Base-by-base conservation (phyloP, 2,888 invertebrate genomes). In the Ceratothoa steindachneri region DNA sequence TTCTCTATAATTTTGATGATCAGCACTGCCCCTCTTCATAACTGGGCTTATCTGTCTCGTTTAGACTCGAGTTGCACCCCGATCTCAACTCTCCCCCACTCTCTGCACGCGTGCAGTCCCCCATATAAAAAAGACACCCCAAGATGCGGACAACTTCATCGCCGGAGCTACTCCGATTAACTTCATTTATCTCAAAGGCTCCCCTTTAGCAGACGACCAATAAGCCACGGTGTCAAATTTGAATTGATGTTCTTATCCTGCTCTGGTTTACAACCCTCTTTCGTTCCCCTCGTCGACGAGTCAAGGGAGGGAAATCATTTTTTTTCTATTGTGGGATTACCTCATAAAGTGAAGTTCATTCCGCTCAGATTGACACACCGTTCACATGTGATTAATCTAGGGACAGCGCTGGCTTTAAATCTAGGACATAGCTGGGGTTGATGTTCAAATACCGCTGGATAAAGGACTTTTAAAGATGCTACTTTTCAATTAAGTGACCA, bases 181-280 rank as follows among this genome's bases (percentile, higher is more conserved):
- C 60, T 60, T 60, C 60, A 60, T 60, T 60, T 60, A 60, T 60
- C n/a, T 60, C n/a, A 60, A 60, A 60, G 27, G 24, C 2, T 60
- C 27, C 60, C 60, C 60, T 24, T 51, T 60, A 60, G 60, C 60
- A 60, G 22, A 24, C 19, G 60, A 60, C 60, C 60, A 60, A 60
- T 60, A 60, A 60, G 60, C 60, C 60, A 60, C 22, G 60, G 60
- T 60, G 60, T 60, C 60, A 60, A 60, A 60, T 60, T 60, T 60
- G 60, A 60, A 60, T 60, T 60, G 60, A 60, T 60, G 60, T 60
- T n/a, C 60, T 24, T 60, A 60, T 60, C 60, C 60, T 60, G 60
- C 24, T 60, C 22, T 1, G 60, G 2, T 60, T 60, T 60, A 22
- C 60, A 60, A n/a, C 60, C 60, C 60, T 60, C 60, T 7, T 60